Conservation (phyloP, 2,888 invertebrate genomes). For the Rhamphomyia laevipes region DNA sequence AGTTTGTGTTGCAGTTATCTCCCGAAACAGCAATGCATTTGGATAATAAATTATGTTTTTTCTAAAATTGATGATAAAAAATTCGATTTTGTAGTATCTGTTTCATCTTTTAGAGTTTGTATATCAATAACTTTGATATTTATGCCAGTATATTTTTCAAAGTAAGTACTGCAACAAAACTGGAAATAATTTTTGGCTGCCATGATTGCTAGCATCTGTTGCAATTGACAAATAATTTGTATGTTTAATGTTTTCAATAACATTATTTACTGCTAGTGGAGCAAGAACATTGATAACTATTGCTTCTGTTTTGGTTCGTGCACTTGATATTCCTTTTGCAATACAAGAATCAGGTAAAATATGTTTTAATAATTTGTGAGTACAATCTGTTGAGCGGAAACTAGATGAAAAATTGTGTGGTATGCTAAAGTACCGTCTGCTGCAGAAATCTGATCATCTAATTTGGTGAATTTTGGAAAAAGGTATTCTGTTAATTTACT, state of each 20-base stretch:
- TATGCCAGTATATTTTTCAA: conserved; percentile 15
- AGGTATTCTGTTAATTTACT: conserved; percentile 5
- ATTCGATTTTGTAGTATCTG: conserved; percentile 4
- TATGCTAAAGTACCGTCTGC: conserved; percentile 20
- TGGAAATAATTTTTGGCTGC: conserved; percentile 16
- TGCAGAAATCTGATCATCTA: conserved; percentile 10
- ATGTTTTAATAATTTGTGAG: conserved; percentile 14
- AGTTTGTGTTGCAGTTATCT: conserved; percentile 1
- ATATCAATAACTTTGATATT: conserved; percentile 13
- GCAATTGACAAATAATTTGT: conserved; percentile 10
- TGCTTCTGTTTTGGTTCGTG: neutral
- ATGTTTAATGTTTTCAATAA: neutral
- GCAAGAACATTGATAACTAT: neutral
- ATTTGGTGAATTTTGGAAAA: conserved; percentile 3
- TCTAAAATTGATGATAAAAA: conserved; percentile 3
- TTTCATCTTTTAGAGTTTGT: conserved; percentile 6
- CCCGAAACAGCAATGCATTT: conserved; percentile 11
- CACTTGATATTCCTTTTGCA: conserved; percentile 12
- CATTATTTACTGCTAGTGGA: neutral
- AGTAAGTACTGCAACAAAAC: conserved; percentile 17
- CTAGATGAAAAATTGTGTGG: conserved; percentile 20
- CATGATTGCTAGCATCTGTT: conserved; percentile 18
- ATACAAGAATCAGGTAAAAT: conserved; percentile 17
- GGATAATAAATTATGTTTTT: conserved; percentile 4
- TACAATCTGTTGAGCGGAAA: conserved; percentile 21